Base-by-base conservation (phyloP, 1,140 invertebrate species). In the Dreissena polymorpha region DNA sequence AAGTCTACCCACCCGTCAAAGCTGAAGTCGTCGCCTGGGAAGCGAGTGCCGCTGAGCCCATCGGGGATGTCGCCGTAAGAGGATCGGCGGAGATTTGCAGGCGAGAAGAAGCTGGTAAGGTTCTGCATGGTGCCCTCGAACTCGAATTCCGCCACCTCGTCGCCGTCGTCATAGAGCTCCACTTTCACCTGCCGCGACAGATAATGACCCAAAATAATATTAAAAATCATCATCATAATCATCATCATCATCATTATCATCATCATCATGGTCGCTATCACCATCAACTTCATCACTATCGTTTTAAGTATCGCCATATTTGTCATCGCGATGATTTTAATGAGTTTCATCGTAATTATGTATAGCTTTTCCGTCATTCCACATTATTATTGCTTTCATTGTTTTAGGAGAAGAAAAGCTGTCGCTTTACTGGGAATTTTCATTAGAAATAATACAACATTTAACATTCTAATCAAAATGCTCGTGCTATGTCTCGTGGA, bases 91-190 rank as follows among this genome's bases (percentile, higher is more conserved):
- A 82, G 63, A n/a, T 73, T 82, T 29, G 14, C 55, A 10, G 57
- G 70, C 18, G 27, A 39, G 64, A 74, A 82, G 64, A 82, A 82
- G 49, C 71, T 53, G 0, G 79, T 82, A 29, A 82, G n/a, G 67
- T 82, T 82, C 65, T 74, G 79, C 50, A 67, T 18, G 10, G 25
- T 27, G 8, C 79, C 79, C 65, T 82, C 79, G 65, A 82, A 82
- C 49, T 74, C 79, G 55, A 82, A 74, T 49, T 82, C 79, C 0
- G 79, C 79, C 14, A 82, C 79, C 49, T 82, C 79, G 23, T 82
- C 57, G 10, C 79, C 79, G 29, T 82, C 79, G 49, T 82, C 79
- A 55, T 82, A 82, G 3, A 82, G 29, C 27, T 82, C 79, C 10
- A 82, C 60, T 23, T 64, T 29, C 6, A 82, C 79, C 79, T 82